Base-by-base conservation (phyloP, 2,113 vertebrate genomes). In the Mugil cephalus region DNA sequence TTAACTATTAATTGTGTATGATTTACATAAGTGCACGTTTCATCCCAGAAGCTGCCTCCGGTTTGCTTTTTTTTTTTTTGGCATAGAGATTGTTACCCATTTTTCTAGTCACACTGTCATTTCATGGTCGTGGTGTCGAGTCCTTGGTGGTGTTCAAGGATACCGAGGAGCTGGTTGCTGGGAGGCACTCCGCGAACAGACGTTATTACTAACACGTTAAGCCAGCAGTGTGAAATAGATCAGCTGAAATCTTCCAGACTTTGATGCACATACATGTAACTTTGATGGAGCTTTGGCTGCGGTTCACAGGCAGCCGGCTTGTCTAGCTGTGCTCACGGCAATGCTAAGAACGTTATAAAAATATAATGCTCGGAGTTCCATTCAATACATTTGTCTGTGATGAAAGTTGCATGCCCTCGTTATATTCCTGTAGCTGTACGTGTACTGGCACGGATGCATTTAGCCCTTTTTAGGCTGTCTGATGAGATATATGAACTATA, bases 141-240 rank as follows among this genome's bases (percentile, higher is more conserved):
- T 42, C 46, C 35, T 74, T 69, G 54, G 8, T 53, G n/a, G 30
- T 42, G 18, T 69, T 77, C 64, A 69, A 74, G 40, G 68, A 39
- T 52, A 39, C 35, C 43, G 54, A 6, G 39, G 39, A 64, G 42
- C 34, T 30, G 12, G 18, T 36, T 36, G 54, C n/a, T 54, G 48
- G 36, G 46, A 38, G 40, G 21, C 13, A 53, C 4, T 21, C n/a
- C 4, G 19, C 19, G 5, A 30, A 30, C 24, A 30, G 24, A 2
- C 5, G 24, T 30, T 18, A 21, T 19, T 21, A 19, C n/a, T 2
- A 8, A 18, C 47, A 48, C 10, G 19, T 40, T 10, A 59, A 53
- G 38, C 7, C n/a, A 40, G 53, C 38, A 42, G n/a, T 8, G 11
- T 13, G 30, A 53, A 64, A 64, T 50, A 53, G 2, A 10, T 34